Conservation (phyloP, 2,113 vertebrate species). For the Phyllopteryx taeniolatus region DNA sequence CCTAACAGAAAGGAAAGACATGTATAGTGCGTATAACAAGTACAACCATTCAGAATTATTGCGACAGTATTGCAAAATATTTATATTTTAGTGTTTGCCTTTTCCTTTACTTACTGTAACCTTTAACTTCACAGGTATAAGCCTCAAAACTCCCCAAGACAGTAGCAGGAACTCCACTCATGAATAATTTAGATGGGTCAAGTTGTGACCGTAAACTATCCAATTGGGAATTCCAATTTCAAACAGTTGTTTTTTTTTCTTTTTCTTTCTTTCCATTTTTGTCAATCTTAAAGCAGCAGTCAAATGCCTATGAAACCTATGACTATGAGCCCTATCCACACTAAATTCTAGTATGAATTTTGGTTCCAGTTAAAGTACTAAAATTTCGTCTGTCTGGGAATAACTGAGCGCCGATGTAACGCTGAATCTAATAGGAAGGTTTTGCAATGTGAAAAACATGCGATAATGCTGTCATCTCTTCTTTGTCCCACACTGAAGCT, state of each 20-base stretch:
- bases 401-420: neutral
- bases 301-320: neutral
- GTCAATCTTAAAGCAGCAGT: conserved; percentile 11
- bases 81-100: neutral
- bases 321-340: neutral
- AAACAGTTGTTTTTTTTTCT: neutral
- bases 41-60: neutral
- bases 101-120: neutral
- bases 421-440: neutral
- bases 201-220: conserved; percentile 24
- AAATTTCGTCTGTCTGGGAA: neutral
- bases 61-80: neutral
- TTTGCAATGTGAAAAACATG: neutral
- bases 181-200: conserved; percentile 41
- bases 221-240: conserved; percentile 12
- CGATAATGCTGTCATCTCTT: neutral
- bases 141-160: conserved; percentile 26
- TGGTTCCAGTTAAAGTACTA: neutral
- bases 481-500: neutral
- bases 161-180: conserved; percentile 19
- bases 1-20: neutral
- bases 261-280: conserved; percentile 6
- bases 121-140: conserved; percentile 32
- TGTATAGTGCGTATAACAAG: neutral
- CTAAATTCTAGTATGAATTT: neutral